These are phyloP conservation scores for Hippopotamyrus pictus DNA, from an alignment of 2,797 vertebrate species.

Conservation along the genomic window DNA sequence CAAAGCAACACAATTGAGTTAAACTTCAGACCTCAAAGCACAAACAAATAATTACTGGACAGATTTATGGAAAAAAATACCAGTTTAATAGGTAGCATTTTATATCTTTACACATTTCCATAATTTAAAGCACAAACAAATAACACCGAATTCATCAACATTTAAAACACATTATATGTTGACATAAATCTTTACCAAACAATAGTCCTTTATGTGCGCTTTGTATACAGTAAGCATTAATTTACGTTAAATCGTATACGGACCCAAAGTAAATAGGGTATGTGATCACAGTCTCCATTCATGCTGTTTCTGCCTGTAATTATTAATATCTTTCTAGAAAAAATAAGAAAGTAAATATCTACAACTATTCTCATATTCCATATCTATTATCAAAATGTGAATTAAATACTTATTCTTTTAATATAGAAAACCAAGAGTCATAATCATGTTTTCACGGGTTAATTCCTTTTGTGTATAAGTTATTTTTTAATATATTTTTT, in stretches of 20 bases:
- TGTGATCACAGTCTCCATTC: not conserved
- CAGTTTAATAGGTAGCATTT: not conserved
- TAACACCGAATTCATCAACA: not conserved
- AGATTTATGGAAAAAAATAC: conserved; percentile 5
- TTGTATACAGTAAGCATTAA: not conserved
- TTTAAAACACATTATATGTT: conserved; percentile 1
- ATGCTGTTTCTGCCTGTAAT: not conserved
- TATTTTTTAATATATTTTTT: not conserved
- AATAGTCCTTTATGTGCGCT: not conserved
- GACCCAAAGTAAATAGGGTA: not conserved
- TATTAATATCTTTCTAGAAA: not conserved
- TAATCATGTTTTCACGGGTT: not conserved
- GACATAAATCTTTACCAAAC: not conserved
- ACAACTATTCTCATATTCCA: not conserved
- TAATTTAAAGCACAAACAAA: not conserved
- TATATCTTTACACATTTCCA: not conserved
- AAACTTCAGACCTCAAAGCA: conserved; percentile 8
- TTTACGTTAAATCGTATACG: not conserved
- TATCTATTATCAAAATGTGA: not conserved
- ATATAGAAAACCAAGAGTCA: not conserved
- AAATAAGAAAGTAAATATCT: not conserved
- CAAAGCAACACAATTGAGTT: conserved; percentile 18
- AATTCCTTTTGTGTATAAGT: not conserved
- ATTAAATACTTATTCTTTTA: not conserved
- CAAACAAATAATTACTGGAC: conserved; percentile 16